Evolutionary conservation across 2,888 invertebrate genomes (phyloP).

Genomic region (Drosophila helvetica): DNA sequence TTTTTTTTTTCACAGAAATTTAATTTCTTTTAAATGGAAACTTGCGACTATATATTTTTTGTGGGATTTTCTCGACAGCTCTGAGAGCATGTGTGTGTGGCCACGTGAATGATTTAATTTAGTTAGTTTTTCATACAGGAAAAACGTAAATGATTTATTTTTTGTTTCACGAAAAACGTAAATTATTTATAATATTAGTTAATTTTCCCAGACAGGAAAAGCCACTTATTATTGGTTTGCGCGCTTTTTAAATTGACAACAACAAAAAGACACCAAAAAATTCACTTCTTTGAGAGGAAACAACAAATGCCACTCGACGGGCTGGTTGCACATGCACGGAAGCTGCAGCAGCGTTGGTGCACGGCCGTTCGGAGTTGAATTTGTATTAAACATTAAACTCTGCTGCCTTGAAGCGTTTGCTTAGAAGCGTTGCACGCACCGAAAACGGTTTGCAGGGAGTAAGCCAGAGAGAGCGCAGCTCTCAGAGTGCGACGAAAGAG

Average conservation of each 20-base stretch:
- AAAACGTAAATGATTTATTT: background rate
- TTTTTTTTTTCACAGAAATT: conserved; percentile 58
- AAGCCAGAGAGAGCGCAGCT: conserved; percentile 20
- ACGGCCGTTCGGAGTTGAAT: conserved; percentile 71
- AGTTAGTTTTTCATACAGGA: conserved; percentile 7
- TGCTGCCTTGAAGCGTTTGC: conserved; percentile 38
- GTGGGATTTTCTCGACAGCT: conserved; percentile 45
- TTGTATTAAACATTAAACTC: conserved; percentile 59
- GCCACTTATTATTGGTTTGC: conserved; percentile 35
- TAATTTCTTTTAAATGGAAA: conserved; percentile 77
- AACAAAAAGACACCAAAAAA: background rate
- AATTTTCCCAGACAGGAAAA: conserved; percentile 36
- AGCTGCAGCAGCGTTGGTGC: conserved; percentile 33
- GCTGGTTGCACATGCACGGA: conserved; percentile 49
- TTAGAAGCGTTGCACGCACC: background rate
- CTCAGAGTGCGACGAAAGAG: conserved; percentile 21
- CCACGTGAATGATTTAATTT: conserved; percentile 60
- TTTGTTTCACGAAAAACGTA: conserved; percentile 11
- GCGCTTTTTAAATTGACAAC: background rate
- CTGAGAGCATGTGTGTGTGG: conserved; percentile 55
- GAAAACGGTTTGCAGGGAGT: conserved; percentile 5
- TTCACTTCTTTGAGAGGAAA: background rate
- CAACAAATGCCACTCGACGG: conserved; percentile 39
- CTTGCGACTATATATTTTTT: conserved; percentile 10
- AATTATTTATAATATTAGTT: background rate